A percentile compares a stretch with the other conserved stretches of the same genome.
Evolutionary conservation across 1,140 invertebrate genomes (phyloP).

Genomic region (Callitettix versicolor): DNA sequence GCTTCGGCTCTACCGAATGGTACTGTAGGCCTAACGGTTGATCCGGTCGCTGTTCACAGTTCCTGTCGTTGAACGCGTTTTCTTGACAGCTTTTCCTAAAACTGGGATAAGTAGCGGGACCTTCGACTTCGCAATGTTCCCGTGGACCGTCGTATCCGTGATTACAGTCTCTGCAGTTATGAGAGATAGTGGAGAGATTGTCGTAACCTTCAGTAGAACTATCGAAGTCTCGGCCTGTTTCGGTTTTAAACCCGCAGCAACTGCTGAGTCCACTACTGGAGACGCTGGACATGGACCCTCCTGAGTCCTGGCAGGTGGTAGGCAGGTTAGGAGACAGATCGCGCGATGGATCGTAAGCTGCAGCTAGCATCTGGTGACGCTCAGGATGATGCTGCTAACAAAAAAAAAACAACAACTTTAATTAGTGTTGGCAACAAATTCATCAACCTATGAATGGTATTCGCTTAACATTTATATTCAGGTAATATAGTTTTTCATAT

Average conservation of each 20-base stretch:
- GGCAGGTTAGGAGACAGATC: conserved; percentile 60
- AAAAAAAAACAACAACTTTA: conserved; percentile 27
- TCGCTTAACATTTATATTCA: conserved; percentile 2
- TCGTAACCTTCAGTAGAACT: conserved; percentile 17
- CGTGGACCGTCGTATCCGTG: conserved; percentile 29
- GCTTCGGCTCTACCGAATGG: conserved; percentile 33
- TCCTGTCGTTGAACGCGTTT: conserved; percentile 16
- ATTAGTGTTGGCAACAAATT: conserved; percentile 2
- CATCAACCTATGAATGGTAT: conserved; percentile 2
- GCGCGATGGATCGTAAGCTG: conserved; percentile 54
- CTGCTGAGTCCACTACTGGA: conserved; percentile 31
- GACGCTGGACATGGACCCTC: conserved; percentile 27
- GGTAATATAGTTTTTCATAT: not conserved
- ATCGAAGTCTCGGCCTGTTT: conserved; percentile 26
- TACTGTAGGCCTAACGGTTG: conserved; percentile 13
- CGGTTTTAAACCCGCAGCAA: conserved; percentile 36
- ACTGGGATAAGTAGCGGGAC: too few relatives aligned
- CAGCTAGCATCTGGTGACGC: conserved; percentile 36
- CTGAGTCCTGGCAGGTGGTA: conserved; percentile 45
- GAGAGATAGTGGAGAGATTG: conserved; percentile 31
- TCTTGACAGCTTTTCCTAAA: conserved; percentile 9
- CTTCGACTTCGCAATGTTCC: too few relatives aligned
- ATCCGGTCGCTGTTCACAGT: not conserved
- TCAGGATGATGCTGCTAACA: conserved; percentile 36
- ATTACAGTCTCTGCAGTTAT: conserved; percentile 28